Conservation (phyloP, 2,797 vertebrate species). For the Cichlasoma orientale region DNA sequence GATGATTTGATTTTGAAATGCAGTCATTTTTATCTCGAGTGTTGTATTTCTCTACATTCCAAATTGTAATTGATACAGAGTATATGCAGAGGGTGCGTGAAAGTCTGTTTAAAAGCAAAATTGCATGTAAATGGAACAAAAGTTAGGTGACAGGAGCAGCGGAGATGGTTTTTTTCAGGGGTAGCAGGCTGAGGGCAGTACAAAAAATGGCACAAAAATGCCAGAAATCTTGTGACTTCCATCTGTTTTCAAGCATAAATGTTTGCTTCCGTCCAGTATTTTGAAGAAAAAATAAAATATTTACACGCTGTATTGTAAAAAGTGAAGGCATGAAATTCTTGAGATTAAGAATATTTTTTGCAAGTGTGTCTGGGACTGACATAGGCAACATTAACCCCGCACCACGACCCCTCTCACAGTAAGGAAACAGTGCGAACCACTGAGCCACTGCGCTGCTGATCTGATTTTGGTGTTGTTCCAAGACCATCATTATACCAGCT, state of each 20-base stretch:
- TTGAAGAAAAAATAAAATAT: not conserved
- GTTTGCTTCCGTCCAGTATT: not conserved
- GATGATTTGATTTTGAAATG: constrained; percentile 22
- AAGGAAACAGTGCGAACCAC: no score
- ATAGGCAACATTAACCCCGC: not conserved
- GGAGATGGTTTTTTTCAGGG: not conserved
- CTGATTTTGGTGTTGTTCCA: not conserved
- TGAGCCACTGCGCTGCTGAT: not conserved
- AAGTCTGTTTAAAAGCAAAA: not conserved
- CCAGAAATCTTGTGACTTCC: not conserved
- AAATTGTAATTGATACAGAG: not conserved
- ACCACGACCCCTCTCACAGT: not conserved
- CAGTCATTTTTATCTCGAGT: not conserved
- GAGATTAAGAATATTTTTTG: not conserved
- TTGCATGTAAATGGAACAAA: not conserved
- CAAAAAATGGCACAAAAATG: not conserved
- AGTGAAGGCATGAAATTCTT: not conserved
- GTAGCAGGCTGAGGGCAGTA: not conserved
- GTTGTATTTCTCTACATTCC: not conserved
- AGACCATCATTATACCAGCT: not conserved
- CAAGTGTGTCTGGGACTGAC: not conserved
- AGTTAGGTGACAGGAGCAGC: not conserved
- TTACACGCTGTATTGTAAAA: not conserved
- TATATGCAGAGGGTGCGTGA: rapidly evolving
- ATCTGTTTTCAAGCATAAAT: not conserved